phyloP scores from a whole-genome alignment of 2,888 invertebrate species.

The Digitonthophagus gazella region DNA sequence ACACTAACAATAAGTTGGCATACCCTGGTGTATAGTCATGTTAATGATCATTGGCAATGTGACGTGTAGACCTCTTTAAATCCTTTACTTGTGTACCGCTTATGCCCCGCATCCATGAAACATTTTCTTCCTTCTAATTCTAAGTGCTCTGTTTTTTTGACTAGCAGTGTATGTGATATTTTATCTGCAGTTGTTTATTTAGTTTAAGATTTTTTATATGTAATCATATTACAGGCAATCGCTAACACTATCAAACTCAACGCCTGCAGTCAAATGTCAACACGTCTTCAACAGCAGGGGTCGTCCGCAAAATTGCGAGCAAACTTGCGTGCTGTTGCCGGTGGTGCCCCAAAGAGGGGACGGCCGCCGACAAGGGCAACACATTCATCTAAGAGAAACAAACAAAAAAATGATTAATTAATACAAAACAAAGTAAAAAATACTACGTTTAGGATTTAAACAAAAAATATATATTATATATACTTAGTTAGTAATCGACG shows the following conservation, averaged over 20 bases:
- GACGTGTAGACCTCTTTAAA: too few species aligned
- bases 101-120: too few species aligned
- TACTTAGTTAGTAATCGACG: not conserved
- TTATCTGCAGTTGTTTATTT: too few species aligned
- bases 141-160: too few species aligned
- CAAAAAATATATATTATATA: not conserved
- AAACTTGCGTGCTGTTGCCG: slow-evolving; percentile 3
- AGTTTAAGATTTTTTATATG: slow-evolving; percentile 14
- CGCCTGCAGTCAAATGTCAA: slow-evolving; percentile 26
- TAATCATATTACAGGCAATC: slow-evolving; percentile 48
- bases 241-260: slow-evolving; percentile 41
- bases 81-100: too few species aligned
- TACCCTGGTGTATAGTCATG: too few species aligned
- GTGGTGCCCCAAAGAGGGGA: not conserved
- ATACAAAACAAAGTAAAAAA: not conserved
- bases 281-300: slow-evolving; percentile 6
- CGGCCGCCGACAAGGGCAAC: not conserved
- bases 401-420: not conserved
- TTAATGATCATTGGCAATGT: too few species aligned
- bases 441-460: not conserved
- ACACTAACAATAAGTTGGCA: too few species aligned
- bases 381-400: not conserved
- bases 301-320: slow-evolving; percentile 7
- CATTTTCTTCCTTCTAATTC: too few species aligned
- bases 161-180: too few species aligned